Evolutionary conservation across 2,797 vertebrate species (phyloP), one percentile per base, ranked within the genome.

Genomic region (Sternotherus odoratus): DNA sequence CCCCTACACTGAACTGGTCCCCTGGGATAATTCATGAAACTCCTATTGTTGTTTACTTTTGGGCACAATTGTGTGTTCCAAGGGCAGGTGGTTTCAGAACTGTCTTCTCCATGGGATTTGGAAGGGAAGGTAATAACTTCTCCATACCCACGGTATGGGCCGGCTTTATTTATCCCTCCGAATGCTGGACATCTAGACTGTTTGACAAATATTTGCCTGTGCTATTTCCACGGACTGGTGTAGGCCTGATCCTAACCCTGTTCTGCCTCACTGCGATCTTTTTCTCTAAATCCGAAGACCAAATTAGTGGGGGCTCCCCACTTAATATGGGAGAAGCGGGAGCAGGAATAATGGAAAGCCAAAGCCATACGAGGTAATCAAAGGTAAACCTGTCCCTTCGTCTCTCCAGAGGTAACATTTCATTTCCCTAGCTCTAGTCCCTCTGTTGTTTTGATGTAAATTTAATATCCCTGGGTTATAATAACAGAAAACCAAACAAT

Each of bases 351-450:
- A 83, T 83, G 89, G 90, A 28, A 17, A 48, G 30, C 39, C 30
- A 30, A 26, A 15, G 5, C 2, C 0, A 0, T 3, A 3, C 0
- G 3, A 0, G 13, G 36, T 15, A 3, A 69, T 81, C 0, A 0
- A 11, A 85, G 74, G 39, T 50, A n/a, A 28, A 12, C 13, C 24
- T 28, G 9, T 66, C 74, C 57, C 60, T 85, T 23, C 30, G 33
- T 63, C 26, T 0, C n/a, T 79, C 79, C 36, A 36, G 46, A 79
- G 87, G 39, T 60, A 79, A 21, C 0, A 0, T 17, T 79, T 89
- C 82, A 26, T 56, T 72, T 85, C 92, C 88, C 39, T 36, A 11
- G 72, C 89, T 11, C 1, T 24, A 89, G 39, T 95, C 10, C 33
- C 3, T 0, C 53, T 19, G 33, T 57, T 0, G 3, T 39, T 5